A percentile compares a stretch with the other conserved stretches of the same genome.
These are phyloP conservation scores for Microtus pennsylvanicus DNA, from an alignment of 2,113 vertebrate species.

Conservation along the genomic window DNA sequence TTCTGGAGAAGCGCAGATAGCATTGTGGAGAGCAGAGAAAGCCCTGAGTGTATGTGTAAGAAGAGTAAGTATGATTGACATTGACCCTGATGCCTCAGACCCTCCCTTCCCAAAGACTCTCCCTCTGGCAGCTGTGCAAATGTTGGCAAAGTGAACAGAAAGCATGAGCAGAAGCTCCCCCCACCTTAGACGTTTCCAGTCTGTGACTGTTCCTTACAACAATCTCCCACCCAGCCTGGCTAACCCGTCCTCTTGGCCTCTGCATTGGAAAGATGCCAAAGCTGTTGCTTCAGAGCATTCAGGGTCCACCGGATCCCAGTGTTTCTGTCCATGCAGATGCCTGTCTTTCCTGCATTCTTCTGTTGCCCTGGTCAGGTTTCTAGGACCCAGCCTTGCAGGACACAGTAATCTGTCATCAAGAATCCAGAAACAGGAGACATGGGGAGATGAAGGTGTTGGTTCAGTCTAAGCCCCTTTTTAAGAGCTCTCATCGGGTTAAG, in stretches of 20 bases:
- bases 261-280: neutral
- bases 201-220: no score
- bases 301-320: neutral
- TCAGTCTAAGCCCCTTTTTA: neutral
- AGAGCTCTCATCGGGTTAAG: neutral
- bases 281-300: neutral
- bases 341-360: neutral
- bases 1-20: neutral
- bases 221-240: neutral
- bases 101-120: neutral
- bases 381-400: neutral
- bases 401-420: neutral
- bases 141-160: neutral
- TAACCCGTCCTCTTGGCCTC: neutral
- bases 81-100: neutral
- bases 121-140: neutral
- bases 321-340: neutral
- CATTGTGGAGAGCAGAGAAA: neutral
- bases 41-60: no score
- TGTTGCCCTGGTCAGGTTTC: neutral
- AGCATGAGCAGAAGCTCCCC: neutral
- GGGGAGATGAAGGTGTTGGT: neutral
- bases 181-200: neutral
- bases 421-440: neutral
- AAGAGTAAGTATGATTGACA: neutral